Base-by-base conservation (phyloP, 1,140 invertebrate species). In the Plectrocnemia conspersa region DNA sequence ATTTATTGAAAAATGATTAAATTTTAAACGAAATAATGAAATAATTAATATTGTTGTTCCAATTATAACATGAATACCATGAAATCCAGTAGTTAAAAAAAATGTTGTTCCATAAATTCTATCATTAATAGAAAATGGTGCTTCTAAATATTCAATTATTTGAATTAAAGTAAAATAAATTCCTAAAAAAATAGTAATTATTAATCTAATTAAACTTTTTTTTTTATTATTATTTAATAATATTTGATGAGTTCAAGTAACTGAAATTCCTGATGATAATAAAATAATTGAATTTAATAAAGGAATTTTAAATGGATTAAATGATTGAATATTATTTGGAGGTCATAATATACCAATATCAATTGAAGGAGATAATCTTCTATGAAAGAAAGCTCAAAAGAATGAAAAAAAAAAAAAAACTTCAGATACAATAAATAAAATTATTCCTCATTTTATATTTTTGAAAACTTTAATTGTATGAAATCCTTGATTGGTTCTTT, bases 71-170 rank as follows among this genome's bases (percentile, higher is more conserved):
- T 87, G 84, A 16, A 85, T 5, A 32, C 83, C 84, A 70, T 87
- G 82, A 54, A 88, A 87, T 69, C 83, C 82, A 24, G 83, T 86
- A 47, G 78, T 75, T 71, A 86, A 72, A 77, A 81, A 86, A 74
- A 86, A 87, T 21, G 73, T 78, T 52, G 79, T 77, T 11, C 83
- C 82, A 72, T 80, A 87, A 65, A 78, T 65, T 63, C 77, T 78
- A 67, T 83, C 79, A 16, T 44, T 4, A 41, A 54, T 54, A 82
- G 68, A 59, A 71, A 82, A 84, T 0, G 63, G 53, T 1, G 77
- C 61, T 65, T 75, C 65, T 4, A 60, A 35, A 68, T 79, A 78
- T 75, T 75, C 72, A 60, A 64, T 56, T 21, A 52, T 52, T 75
- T 77, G 74, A 38, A 72, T 62, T 44, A 74, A 67, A 23, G 74